These are phyloP conservation scores for Amblyteles armatorius DNA, from an alignment of 2,888 invertebrate species.

Conservation along the genomic window DNA sequence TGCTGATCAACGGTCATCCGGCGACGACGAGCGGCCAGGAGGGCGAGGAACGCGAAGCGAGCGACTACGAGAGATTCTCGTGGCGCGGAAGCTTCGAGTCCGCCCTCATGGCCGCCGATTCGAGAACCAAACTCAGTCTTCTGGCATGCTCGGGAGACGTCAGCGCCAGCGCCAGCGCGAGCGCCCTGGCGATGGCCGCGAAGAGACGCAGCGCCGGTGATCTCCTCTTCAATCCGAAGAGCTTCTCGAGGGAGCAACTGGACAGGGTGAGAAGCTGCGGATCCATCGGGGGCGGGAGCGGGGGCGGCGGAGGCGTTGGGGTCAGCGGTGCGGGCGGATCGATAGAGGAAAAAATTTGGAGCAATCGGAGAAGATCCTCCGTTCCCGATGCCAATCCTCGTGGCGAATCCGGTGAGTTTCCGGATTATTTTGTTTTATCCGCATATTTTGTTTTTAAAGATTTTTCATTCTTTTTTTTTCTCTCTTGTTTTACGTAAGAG, in stretches of 20 bases:
- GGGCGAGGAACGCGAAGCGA: conserved; percentile 87
- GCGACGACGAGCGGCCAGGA: conserved; percentile 77
- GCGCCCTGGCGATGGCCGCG: conserved; percentile 89
- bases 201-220: conserved; percentile 94
- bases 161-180: conserved; percentile 85
- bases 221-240: conserved; percentile 91
- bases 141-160: conserved; percentile 87
- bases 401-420: conserved; percentile 80
- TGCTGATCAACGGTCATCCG: conserved; percentile 83
- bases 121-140: conserved; percentile 90
- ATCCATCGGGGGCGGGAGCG: conserved; percentile 91
- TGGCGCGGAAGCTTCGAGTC: conserved; percentile 97
- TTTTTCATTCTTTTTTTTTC: neutral
- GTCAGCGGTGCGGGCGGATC: conserved; percentile 86
- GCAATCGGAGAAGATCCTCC: conserved; percentile 82
- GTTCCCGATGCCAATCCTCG: conserved; percentile 83
- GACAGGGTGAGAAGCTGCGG: conserved; percentile 93
- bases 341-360: conserved; percentile 83
- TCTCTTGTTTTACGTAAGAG: neutral
- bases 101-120: conserved; percentile 95
- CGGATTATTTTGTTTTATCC: neutral
- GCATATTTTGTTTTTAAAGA: neutral
- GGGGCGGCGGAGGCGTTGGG: conserved; percentile 87
- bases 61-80: conserved; percentile 95
- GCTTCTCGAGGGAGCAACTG: conserved; percentile 91